phyloP scores from a whole-genome alignment of 2,113 vertebrate species.

The Fulica atra region DNA sequence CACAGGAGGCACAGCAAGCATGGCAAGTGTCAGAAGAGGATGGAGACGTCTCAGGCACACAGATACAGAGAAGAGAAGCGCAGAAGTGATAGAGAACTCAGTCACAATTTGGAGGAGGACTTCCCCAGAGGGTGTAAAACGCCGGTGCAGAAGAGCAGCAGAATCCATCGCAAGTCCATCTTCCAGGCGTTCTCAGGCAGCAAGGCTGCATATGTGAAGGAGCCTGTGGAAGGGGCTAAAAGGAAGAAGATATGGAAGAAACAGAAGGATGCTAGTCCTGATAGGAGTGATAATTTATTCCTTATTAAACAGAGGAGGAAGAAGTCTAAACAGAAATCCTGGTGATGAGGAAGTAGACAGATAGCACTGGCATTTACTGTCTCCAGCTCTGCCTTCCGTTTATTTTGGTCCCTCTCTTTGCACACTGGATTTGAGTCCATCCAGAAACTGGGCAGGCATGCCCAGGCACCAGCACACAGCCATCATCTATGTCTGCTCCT shows the following conservation, averaged over 20 bases:
- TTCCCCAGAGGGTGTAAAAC: constrained; percentile 64
- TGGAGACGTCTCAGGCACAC: neutral
- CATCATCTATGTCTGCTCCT: neutral
- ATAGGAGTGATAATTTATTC: constrained; percentile 66
- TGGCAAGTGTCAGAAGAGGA: neutral
- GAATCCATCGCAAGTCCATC: neutral
- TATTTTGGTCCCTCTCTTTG: neutral
- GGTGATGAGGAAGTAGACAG: neutral
- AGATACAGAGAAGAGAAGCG: neutral
- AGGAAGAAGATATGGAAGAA: constrained; percentile 42
- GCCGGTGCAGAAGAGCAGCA: neutral
- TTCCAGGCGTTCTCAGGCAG: neutral
- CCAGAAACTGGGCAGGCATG: neutral
- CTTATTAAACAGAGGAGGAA: constrained; percentile 79
- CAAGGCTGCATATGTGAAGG: neutral
- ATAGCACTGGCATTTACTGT: neutral
- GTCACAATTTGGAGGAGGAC: neutral
- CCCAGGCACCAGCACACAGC: neutral
- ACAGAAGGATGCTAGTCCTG: neutral
- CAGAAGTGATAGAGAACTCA: neutral
- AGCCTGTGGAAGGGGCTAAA: neutral
- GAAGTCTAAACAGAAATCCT: constrained; percentile 59
- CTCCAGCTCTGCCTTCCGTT: neutral
- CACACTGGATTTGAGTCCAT: neutral
- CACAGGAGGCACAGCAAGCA: neutral